Percentiles rank a stretch among this genome's conserved stretches.
phyloP scores from a whole-genome alignment of 2,113 vertebrate genomes.

The Emydocephalus ijimae region DNA sequence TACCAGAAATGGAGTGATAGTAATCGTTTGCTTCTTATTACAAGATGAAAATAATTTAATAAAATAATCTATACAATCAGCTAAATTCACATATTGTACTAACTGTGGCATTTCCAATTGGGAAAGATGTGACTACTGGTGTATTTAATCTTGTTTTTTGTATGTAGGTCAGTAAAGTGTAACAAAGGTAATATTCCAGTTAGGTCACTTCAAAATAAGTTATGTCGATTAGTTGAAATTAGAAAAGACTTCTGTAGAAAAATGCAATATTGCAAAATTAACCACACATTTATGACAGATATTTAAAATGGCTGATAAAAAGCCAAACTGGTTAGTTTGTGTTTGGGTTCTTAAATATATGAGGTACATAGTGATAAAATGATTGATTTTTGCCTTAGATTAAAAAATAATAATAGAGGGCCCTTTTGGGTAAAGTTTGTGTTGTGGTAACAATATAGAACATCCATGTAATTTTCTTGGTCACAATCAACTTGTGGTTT shows the following conservation, averaged over 20 bases:
- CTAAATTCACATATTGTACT: background rate
- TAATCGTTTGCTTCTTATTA: background rate
- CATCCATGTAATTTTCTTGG: no score
- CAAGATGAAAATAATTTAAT: background rate
- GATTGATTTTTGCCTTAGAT: background rate
- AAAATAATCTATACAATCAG: background rate
- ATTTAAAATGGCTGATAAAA: background rate
- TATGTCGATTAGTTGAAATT: background rate
- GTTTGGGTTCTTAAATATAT: background rate
- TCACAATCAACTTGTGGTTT: no score
- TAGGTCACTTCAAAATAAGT: background rate
- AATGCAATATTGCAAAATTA: background rate
- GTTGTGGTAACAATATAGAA: background rate
- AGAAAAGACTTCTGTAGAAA: background rate
- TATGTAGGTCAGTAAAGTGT: background rate
- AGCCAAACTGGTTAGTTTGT: background rate
- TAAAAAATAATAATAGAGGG: background rate
- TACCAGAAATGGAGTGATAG: background rate
- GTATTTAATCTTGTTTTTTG: background rate
- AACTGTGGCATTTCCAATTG: background rate
- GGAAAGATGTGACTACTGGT: background rate
- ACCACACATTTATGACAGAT: background rate
- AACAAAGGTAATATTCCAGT: background rate
- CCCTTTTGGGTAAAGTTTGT: background rate
- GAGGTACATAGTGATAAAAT: background rate